Base-by-base conservation (phyloP, 2,113 vertebrate species). In the Tychaedon coryphoeus region DNA sequence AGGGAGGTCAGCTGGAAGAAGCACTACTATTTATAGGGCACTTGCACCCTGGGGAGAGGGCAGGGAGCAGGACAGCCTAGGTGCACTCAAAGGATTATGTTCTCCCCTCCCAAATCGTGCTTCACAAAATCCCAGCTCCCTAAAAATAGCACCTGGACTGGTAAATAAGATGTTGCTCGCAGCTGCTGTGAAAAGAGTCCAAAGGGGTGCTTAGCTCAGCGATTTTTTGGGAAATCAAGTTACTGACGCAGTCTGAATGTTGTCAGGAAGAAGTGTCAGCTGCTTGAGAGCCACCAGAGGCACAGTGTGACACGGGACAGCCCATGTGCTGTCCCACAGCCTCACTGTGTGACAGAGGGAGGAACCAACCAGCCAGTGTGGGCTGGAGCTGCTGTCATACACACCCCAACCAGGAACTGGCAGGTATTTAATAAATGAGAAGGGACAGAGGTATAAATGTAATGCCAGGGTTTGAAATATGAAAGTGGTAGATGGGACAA, bases 1-100 rank as follows among this genome's bases (percentile, higher is more conserved):
- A 57, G 92, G 7, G 38, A 95, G 95, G 95, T 97, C 95, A 96
- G 79, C 93, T 86, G 82, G 85, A 94, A 94, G 93, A 33, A 86
- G 28, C 58, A 25, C 20, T 74, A 7, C 87, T 95, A 90, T 94
- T 91, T 89, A 65, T 92, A 92, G 87, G 25, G 25, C 54, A n/a
- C 48, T 88, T 90, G 43, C 72, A 29, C 64, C 6, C 17, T 0
- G 1, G 33, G 45, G 61, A 51, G 14, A 40, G 90, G 86, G 83
- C 2, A 24, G 50, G 3, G 16, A 71, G 57, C 48, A 50, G 54
- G 43, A 34, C 6, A 17, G 62, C 13, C 23, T 61, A n/a, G 84
- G 48, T 76, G 71, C 74, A 24, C 62, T 3, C 2, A 19, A n/a
- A 82, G 28, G 60, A 56, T 87, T 91, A 73, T 17, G 84, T 12